A percentile compares a stretch with the other conserved stretches of the same genome.
phyloP scores from a whole-genome alignment of 92 coral and sea anemone species.

The Siderastrea radians region DNA sequence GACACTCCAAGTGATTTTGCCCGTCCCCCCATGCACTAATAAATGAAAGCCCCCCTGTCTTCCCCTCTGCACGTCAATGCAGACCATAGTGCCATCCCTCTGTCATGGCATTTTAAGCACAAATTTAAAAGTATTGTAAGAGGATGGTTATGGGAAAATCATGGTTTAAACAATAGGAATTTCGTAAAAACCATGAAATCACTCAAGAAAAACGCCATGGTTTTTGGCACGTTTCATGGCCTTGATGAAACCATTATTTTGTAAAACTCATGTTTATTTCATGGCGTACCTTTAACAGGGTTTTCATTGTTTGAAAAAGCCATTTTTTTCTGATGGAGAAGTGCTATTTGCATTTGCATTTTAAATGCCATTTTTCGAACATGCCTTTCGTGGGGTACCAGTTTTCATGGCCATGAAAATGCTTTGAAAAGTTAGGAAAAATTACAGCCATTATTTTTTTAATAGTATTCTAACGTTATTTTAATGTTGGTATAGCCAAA shows the following conservation, averaged over 20 bases:
- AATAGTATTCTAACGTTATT: neutral
- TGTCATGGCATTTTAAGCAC: neutral
- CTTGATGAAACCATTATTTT: neutral
- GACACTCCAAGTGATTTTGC: too few relatives aligned
- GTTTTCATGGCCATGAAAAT: neutral
- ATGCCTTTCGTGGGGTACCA: neutral
- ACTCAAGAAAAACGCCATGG: neutral
- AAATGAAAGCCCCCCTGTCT: too few relatives aligned
- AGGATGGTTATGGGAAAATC: neutral
- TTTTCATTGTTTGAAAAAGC: neutral
- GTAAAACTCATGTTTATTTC: neutral
- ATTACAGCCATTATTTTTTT: too few relatives aligned
- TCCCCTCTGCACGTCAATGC: too few relatives aligned
- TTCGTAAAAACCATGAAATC: neutral
- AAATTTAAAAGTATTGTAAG: neutral
- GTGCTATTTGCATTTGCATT: neutral
- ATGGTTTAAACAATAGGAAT: neutral
- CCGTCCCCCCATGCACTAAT: too few relatives aligned
- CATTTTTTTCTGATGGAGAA: neutral
- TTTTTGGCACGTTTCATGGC: neutral
- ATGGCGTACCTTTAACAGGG: neutral
- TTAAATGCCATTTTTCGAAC: too few relatives aligned
- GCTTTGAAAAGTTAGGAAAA: neutral
- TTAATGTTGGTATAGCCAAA: neutral
- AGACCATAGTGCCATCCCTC: too few relatives aligned